Evolutionary conservation across 2,113 vertebrate genomes (phyloP).

Genomic region (Psittacus erithacus): DNA sequence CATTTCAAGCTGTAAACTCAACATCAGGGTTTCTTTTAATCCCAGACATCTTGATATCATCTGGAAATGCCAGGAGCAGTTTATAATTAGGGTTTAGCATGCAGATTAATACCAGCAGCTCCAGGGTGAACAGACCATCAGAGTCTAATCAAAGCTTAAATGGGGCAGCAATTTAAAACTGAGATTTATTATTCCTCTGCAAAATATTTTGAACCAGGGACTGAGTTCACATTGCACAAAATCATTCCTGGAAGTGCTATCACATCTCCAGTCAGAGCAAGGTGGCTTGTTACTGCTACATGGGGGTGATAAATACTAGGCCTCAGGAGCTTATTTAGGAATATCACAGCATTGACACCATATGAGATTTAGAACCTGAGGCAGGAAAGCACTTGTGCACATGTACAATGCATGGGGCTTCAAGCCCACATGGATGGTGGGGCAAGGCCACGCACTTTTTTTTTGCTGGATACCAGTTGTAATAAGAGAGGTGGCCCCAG

Average conservation of each 20-base stretch:
- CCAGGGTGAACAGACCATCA: conserved; percentile 60
- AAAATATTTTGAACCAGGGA: conserved; percentile 50
- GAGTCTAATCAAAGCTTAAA: conserved; percentile 68
- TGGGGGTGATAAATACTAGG: conserved; percentile 3
- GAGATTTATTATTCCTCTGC: conserved; percentile 59
- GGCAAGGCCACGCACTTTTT: not conserved
- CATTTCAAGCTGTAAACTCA: conserved; percentile 64
- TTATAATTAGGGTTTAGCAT: conserved; percentile 71
- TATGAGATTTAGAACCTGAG: conserved; percentile 7
- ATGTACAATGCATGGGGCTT: not conserved
- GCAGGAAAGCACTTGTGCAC: not conserved
- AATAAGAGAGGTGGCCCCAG: not conserved
- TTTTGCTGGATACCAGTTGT: not conserved
- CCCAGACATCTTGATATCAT: conserved; percentile 78
- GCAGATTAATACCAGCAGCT: conserved; percentile 68
- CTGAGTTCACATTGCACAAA: conserved; percentile 59
- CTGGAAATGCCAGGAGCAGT: conserved; percentile 70
- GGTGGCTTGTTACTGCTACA: conserved; percentile 36
- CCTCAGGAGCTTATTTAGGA: not conserved
- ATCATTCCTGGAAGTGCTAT: conserved; percentile 59
- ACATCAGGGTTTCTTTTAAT: conserved; percentile 72
- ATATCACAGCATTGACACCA: not conserved
- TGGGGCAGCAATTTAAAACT: conserved; percentile 63
- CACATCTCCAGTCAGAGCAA: conserved; percentile 29
- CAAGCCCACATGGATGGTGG: not conserved